Conservation (phyloP, 1,140 invertebrate species). For the Drosophila nebulosa region DNA sequence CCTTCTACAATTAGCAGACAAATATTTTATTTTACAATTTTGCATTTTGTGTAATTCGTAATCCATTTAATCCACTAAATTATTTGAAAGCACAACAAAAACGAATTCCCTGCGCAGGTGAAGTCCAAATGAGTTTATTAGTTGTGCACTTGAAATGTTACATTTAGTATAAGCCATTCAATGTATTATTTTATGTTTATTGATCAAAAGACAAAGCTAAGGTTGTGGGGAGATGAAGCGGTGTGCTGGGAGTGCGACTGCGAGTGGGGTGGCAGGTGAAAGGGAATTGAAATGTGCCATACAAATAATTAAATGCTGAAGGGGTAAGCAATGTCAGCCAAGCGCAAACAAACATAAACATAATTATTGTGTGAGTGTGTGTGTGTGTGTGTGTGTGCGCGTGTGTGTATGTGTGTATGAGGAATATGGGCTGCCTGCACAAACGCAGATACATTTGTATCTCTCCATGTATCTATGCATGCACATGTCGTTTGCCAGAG, state of each 20-base stretch:
- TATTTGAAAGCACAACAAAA: conserved; percentile 4
- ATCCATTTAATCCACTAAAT: conserved; percentile 40
- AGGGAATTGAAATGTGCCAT: conserved; percentile 36
- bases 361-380: conserved; percentile 44
- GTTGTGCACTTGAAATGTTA: conserved; percentile 41
- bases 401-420: not conserved
- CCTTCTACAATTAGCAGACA: not conserved
- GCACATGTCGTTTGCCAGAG: conserved; percentile 30
- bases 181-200: conserved; percentile 25
- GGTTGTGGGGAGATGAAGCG: not conserved
- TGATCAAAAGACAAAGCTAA: conserved; percentile 39
- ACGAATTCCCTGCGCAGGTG: not conserved
- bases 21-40: not conserved
- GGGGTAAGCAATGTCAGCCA: conserved; percentile 41
- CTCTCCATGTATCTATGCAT: conserved; percentile 47
- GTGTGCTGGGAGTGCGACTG: too few species aligned
- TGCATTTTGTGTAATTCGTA: not conserved
- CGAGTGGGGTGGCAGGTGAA: not conserved
- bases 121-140: conserved; percentile 4
- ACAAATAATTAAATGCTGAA: conserved; percentile 56
- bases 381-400: not conserved
- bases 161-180: conserved; percentile 9
- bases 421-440: conserved; percentile 21
- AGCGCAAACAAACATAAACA: conserved; percentile 61
- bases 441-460: conserved; percentile 61